A percentile compares a stretch with the other conserved stretches of the same genome.
Evolutionary conservation across 2,888 invertebrate genomes (phyloP).

Genomic region (Melinaea marsaeus): DNA sequence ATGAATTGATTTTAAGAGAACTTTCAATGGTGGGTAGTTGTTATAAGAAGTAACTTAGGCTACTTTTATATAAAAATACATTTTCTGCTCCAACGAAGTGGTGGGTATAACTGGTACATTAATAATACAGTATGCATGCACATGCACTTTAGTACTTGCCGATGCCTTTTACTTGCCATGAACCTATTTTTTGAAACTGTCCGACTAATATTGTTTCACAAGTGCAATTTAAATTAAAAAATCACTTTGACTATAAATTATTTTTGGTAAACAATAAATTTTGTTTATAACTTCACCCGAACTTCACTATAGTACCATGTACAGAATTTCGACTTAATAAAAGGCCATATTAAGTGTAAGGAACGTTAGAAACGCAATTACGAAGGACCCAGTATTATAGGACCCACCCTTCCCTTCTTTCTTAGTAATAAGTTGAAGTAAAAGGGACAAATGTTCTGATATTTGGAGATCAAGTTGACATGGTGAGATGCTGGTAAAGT

Average conservation of each 20-base stretch:
- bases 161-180: no score
- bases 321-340: slow-evolving; percentile 77
- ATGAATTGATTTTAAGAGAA: no score
- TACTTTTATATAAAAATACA: no score
- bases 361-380: slow-evolving; percentile 75
- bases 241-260: not conserved
- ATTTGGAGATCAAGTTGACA: slow-evolving; percentile 54
- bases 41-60: no score
- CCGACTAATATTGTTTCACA: no score
- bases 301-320: slow-evolving; percentile 61
- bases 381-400: slow-evolving; percentile 55
- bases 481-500: slow-evolving; percentile 59
- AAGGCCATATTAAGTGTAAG: slow-evolving; percentile 73
- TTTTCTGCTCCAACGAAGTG: no score
- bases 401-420: slow-evolving; percentile 52
- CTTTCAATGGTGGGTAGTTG: no score
- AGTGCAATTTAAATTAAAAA: no score
- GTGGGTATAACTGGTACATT: no score
- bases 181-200: no score
- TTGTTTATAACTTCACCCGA: slow-evolving; percentile 47
- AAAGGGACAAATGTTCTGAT: slow-evolving; percentile 52
- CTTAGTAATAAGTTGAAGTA: slow-evolving; percentile 43
- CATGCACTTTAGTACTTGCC: no score
- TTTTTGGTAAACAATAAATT: slow-evolving; percentile 24
- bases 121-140: no score